Base-by-base conservation (phyloP, 2,113 vertebrate species). In the Rhynchomys soricoides region DNA sequence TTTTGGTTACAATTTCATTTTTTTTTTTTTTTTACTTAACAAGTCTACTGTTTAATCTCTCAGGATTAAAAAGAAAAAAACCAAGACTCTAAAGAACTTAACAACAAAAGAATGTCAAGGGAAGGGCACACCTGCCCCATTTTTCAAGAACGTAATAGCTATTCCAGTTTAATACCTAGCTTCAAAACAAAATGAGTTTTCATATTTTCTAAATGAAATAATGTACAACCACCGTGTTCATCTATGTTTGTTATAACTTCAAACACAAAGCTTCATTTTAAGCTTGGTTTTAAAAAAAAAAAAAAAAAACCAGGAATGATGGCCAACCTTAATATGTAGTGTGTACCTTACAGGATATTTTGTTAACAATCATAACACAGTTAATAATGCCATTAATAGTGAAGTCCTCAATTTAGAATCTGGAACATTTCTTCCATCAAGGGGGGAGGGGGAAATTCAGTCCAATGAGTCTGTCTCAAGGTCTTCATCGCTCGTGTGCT, bases 371-470 rank as follows among this genome's bases (percentile, higher is more conserved):
- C 96, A 94, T 96, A 97, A 97, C 97, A 98, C 95, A 98, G 91
- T 85, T 97, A 95, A 96, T 97, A 97, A 98, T 97, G 97, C 95
- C 97, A 97, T 97, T 97, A 97, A 92, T 96, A 95, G 93, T 97
- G 96, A 98, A 98, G 98, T 98, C 97, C 98, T 98, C 97, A 97
- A 98, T 97, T 97, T 97, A 98, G 97, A 97, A 97, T 98, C 98
- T 98, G 97, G 97, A 98, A 98, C 98, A 97, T 97, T 45, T 97
- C 98, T 97, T 98, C 98, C 98, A 97, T 97, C 97, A 96, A 73
- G 95, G 96, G 95, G 95, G 77, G 52, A 91, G 71, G 95, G 97
- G 96, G 15, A 66, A 95, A 96, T 97, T 98, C 98, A 98, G 97
- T 97, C 97, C 97, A 97, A 96, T 98, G 97, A 98, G 97, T 98